Conservation (phyloP, 2,113 vertebrate species). For the Gasterosteus nipponicus region DNA sequence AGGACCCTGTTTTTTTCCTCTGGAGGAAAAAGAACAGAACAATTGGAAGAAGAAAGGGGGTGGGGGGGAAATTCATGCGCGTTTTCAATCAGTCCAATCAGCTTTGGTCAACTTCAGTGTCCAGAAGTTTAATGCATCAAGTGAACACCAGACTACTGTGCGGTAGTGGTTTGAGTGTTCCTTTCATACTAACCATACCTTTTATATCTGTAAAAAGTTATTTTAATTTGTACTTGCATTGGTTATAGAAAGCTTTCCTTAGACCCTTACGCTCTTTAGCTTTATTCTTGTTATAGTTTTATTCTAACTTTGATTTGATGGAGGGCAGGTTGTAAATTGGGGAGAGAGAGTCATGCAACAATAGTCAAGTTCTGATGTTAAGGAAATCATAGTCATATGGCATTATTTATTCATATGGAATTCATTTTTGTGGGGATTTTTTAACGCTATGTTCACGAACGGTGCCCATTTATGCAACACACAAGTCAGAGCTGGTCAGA, state of each 20-base stretch:
- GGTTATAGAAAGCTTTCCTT: not conserved
- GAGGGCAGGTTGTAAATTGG: not conserved
- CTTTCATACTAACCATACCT: conserved; percentile 12
- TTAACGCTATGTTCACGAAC: too few relatives aligned
- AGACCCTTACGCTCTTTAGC: not conserved
- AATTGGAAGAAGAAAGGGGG: not conserved
- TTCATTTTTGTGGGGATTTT: not conserved
- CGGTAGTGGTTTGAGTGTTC: conserved; percentile 5
- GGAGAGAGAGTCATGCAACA: not conserved
- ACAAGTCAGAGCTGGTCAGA: too few relatives aligned
- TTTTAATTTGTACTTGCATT: conserved; percentile 24
- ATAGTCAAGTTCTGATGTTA: not conserved
- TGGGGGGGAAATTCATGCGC: conserved; percentile 4
- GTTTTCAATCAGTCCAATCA: conserved; percentile 63
- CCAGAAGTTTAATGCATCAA: conserved; percentile 40
- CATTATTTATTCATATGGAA: not conserved
- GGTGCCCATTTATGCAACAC: too few relatives aligned
- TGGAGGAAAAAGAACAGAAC: not conserved
- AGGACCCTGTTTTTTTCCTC: conserved; percentile 44
- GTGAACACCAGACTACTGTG: conserved; percentile 33
- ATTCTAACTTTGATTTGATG: not conserved
- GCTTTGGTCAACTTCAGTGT: conserved; percentile 38
- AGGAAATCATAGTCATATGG: not conserved
- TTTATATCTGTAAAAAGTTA: not conserved
- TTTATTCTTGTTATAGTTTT: not conserved